A percentile compares a stretch with the other conserved stretches of the same genome.
Conservation (phyloP, 2,888 invertebrate genomes). For the Eristalinus aeneus region DNA sequence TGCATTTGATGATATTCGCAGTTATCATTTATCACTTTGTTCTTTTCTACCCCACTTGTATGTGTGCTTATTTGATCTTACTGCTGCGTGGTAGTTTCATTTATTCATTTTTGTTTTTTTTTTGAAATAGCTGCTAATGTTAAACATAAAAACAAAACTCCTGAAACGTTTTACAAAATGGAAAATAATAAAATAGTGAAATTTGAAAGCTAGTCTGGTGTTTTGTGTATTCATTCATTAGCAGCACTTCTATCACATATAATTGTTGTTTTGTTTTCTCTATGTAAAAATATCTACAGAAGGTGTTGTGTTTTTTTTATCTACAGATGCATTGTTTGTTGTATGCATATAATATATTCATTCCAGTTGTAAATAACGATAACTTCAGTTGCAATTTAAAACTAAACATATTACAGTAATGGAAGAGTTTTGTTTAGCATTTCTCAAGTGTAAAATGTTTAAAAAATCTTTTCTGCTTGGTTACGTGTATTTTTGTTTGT, state of each 20-base stretch:
- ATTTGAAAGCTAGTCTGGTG: neutral
- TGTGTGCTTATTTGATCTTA: constrained; percentile 3
- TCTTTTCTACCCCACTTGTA: constrained; percentile 11
- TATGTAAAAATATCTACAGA: constrained; percentile 50
- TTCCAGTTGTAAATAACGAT: constrained; percentile 26
- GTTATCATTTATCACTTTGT: constrained; percentile 60
- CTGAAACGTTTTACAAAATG: neutral
- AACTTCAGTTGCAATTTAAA: constrained; percentile 26
- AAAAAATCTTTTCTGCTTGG: constrained; percentile 20
- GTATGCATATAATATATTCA: constrained; percentile 18
- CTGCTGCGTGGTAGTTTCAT: neutral
- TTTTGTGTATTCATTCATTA: constrained; percentile 49
- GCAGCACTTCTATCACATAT: constrained; percentile 68
- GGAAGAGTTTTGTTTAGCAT: constrained; percentile 32
- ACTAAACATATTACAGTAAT: constrained; percentile 29
- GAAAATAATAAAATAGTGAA: neutral
- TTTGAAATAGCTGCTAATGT: constrained; percentile 68
- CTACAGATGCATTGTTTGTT: constrained; percentile 37
- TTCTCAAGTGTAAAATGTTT: constrained; percentile 30
- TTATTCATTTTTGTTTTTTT: constrained; percentile 12
- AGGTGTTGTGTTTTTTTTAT: constrained; percentile 43
- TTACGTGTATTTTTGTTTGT: constrained; percentile 7
- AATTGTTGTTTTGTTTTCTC: constrained; percentile 61
- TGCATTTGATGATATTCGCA: constrained; percentile 67
- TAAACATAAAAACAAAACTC: constrained; percentile 13